phyloP scores from a whole-genome alignment of 2,797 vertebrate genomes.

The Enteromius paludinosus region DNA sequence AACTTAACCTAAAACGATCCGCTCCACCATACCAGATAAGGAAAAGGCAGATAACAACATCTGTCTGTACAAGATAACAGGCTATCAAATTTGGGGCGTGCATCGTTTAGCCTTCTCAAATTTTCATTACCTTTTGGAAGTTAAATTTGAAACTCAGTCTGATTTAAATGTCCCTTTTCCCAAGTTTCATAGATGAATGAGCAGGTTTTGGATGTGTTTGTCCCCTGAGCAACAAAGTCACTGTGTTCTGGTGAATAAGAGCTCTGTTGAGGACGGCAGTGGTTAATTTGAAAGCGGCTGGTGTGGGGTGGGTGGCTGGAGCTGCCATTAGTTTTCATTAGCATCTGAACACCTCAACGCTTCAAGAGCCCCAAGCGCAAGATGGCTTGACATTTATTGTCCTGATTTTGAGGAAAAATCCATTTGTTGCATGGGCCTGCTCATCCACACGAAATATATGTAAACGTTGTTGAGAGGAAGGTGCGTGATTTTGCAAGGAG shows the following conservation, averaged over 20 bases:
- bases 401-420: neutral
- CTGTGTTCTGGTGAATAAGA: slow-evolving; percentile 44
- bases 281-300: slow-evolving; percentile 54
- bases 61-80: slow-evolving; percentile 51
- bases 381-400: neutral
- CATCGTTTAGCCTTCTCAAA: slow-evolving; percentile 25
- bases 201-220: slow-evolving; percentile 1
- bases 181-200: neutral
- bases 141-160: neutral
- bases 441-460: neutral
- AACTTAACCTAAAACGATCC: slow-evolving; percentile 31
- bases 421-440: neutral
- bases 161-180: slow-evolving; percentile 13
- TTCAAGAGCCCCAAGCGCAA: neutral
- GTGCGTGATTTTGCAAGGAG: neutral
- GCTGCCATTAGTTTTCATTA: slow-evolving; percentile 58
- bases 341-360: slow-evolving; percentile 4
- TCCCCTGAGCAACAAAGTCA: slow-evolving; percentile 45
- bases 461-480: neutral
- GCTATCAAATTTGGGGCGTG: slow-evolving; percentile 12
- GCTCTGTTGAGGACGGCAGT: slow-evolving; percentile 11
- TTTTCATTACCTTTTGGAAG: slow-evolving; percentile 21
- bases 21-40: slow-evolving; percentile 25
- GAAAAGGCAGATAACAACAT: slow-evolving; percentile 26
- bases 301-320: slow-evolving; percentile 27